Base-by-base conservation (phyloP, 2,797 vertebrate genomes). In the Parotocinclus haroldoi region DNA sequence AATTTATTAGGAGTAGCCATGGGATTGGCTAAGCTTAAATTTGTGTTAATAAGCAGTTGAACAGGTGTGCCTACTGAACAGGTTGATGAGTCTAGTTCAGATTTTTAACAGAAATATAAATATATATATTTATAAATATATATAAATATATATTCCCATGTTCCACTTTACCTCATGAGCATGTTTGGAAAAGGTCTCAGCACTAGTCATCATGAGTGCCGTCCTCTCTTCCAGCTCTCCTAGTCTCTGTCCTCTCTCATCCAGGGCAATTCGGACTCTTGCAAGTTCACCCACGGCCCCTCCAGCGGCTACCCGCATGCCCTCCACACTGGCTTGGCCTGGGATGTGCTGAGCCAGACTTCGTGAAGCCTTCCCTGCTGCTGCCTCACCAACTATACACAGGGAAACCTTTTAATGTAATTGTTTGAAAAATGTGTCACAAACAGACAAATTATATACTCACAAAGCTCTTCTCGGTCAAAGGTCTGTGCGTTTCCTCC, bases 381-480 rank as follows among this genome's bases (percentile, higher is more conserved):
- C 83, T 38, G 97, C 96, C 78, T 99, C 96, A 0, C 96, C 97
- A 73, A 99, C 97, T 99, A 72, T 8, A 61, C 1, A 66, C 3
- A 63, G 0, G 17, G 14, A 48, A 9, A 53, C 8, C 13, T 58
- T 58, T 1, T 52, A 12, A 9, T n/a, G 18, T 46, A 27, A n/a
- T 38, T n/a, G 7, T 53, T 61, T 0, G 18, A 18, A 36, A 64
- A 14, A 36, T 27, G 16, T 49, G 14, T 44, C 7, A 49, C 19
- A 54, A 7, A 50, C n/a, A 64, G 3, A 46, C 18, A 58, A 9
- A 60, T 19, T 7, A 52, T 16, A 57, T 57, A 96, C 96, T 83
- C 82, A 99, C 97, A 99, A 45, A 99, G 92, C 76, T 99, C 97
- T 83, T 99, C 96, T 85, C 96, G 91, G 87, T 99, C 96, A 42